Conservation (phyloP, 2,113 vertebrate species). For the Hydrolagus affinis region DNA sequence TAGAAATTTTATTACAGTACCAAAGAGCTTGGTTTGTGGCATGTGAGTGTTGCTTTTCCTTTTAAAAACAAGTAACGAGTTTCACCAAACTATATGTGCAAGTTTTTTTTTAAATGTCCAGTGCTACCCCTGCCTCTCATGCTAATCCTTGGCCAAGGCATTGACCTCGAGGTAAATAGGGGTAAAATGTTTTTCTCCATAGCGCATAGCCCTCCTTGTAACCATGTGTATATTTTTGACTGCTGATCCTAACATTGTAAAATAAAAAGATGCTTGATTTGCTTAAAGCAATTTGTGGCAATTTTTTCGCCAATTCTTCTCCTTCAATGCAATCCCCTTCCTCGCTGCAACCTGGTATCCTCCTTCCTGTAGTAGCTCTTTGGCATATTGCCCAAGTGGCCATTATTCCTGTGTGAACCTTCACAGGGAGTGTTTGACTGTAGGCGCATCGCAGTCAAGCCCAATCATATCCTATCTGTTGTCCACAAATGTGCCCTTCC, state of each 20-base stretch:
- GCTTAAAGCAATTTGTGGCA: neutral
- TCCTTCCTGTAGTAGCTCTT: too few species aligned
- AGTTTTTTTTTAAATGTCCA: neutral
- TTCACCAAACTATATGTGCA: neutral
- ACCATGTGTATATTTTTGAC: conserved; percentile 5
- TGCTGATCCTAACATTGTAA: neutral
- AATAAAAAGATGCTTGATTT: conserved; percentile 2
- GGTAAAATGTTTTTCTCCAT: conserved; percentile 8
- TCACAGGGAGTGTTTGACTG: too few species aligned
- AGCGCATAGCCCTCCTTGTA: neutral
- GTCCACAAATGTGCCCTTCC: too few species aligned
- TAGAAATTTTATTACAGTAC: neutral
- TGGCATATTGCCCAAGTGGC: too few species aligned
- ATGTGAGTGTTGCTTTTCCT: neutral
- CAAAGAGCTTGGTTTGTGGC: neutral
- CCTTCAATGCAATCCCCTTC: conserved; percentile 10
- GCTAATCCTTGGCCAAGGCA: neutral
- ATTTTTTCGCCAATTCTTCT: neutral
- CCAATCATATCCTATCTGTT: too few species aligned
- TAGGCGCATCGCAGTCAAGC: too few species aligned
- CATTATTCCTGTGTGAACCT: too few species aligned
- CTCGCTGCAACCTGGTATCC: too few species aligned
- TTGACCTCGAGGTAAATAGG: neutral
- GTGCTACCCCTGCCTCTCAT: neutral
- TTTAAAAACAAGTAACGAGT: neutral